phyloP scores from a whole-genome alignment of 2,888 invertebrate genomes.

The Platycheirus rosarum region DNA sequence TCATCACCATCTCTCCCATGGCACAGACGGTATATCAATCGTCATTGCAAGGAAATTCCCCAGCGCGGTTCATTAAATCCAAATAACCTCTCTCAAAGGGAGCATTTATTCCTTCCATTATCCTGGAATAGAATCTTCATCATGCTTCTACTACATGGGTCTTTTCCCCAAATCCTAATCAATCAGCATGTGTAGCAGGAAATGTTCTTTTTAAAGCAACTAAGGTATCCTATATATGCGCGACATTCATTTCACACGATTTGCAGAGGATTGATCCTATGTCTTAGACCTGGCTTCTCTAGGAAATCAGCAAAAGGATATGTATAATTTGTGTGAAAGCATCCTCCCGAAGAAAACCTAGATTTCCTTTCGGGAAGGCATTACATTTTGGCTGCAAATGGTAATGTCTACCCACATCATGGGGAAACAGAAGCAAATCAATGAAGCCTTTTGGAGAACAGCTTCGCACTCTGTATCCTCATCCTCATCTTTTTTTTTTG shows the following conservation, averaged over 20 bases:
- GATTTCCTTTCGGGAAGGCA: conserved; percentile 63
- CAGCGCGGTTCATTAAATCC: conserved; percentile 64
- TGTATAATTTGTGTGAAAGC: conserved; percentile 64
- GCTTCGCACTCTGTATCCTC: conserved; percentile 49
- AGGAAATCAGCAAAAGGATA: conserved; percentile 39
- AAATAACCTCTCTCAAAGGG: conserved; percentile 54
- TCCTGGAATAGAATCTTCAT: conserved; percentile 49
- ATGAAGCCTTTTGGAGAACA: conserved; percentile 51
- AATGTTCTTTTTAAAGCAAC: conserved; percentile 20
- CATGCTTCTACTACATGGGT: not conserved
- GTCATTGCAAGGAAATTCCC: conserved; percentile 40
- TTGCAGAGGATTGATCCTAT: conserved; percentile 15
- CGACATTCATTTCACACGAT: conserved; percentile 59
- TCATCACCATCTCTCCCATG: not conserved
- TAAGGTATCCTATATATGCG: not conserved
- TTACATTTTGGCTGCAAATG: conserved; percentile 17
- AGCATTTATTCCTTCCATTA: conserved; percentile 52
- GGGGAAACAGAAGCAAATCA: conserved; percentile 66
- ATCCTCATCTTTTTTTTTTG: conserved; percentile 11
- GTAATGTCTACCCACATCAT: conserved; percentile 66
- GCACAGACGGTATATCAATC: conserved; percentile 19
- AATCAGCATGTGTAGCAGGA: conserved; percentile 62
- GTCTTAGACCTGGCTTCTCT: conserved; percentile 18
- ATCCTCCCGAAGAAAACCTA: conserved; percentile 33
- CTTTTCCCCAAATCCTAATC: conserved; percentile 54